A percentile compares a stretch with the other conserved stretches of the same genome.
phyloP scores from a whole-genome alignment of 2,888 invertebrate genomes.

The Elysia crispata region DNA sequence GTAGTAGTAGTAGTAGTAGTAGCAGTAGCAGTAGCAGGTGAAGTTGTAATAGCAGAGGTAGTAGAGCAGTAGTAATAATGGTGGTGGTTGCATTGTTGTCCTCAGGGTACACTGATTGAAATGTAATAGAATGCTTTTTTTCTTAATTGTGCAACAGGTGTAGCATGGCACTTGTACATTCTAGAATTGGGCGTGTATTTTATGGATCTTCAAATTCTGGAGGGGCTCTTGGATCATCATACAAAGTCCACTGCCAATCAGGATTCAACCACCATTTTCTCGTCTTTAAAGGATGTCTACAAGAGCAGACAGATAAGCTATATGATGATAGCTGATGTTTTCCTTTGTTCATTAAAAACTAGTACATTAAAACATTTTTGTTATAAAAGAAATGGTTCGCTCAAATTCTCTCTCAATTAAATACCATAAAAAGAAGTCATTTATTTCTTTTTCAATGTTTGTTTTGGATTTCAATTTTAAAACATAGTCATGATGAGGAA shows the following conservation, averaged over 20 bases:
- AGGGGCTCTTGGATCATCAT: constrained; percentile 86
- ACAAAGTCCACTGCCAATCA: constrained; percentile 87
- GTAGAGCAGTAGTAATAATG: too few species aligned
- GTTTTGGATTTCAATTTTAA: too few species aligned
- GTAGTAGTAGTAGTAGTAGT: too few species aligned
- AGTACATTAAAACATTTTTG: not conserved
- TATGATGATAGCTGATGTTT: constrained; percentile 22
- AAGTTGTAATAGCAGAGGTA: not conserved
- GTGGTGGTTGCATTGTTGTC: too few species aligned
- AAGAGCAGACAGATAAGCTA: constrained; percentile 19
- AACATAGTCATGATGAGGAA: too few species aligned
- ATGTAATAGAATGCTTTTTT: not conserved
- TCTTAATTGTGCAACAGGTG: constrained; percentile 80
- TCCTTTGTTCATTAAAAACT: not conserved
- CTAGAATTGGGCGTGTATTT: constrained; percentile 89
- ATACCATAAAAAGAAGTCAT: too few species aligned
- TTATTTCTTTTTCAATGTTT: too few species aligned
- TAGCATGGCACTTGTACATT: constrained; percentile 95
- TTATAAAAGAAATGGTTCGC: too few species aligned
- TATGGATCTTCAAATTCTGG: constrained; percentile 81
- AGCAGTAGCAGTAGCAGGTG: not conserved
- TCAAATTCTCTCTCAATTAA: too few species aligned
- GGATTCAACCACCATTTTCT: constrained; percentile 94
- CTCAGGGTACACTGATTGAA: too few species aligned
- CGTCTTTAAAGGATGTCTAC: constrained; percentile 81